Percentiles rank a stretch among this genome's conserved stretches.
phyloP scores from a whole-genome alignment of 2,797 vertebrate genomes.

The Xyrichtys novacula region DNA sequence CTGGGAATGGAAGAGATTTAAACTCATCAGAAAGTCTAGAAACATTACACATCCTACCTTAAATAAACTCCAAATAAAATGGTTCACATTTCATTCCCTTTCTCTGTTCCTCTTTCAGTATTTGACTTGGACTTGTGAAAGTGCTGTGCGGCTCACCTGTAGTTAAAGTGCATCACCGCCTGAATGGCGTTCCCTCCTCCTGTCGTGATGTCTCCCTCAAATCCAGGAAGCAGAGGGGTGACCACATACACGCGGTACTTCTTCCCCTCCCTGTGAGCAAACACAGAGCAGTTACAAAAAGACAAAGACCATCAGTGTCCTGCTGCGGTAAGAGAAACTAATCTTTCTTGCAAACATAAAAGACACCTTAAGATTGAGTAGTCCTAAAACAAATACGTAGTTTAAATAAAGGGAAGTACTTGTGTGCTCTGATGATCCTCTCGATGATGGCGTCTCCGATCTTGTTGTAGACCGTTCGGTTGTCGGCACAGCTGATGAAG shows the following conservation, averaged over 20 bases:
- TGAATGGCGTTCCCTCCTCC: conserved; percentile 95
- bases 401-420: conserved; percentile 80
- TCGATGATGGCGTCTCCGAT: conserved; percentile 94
- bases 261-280: conserved; percentile 87
- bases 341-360: not conserved
- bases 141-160: conserved; percentile 85
- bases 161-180: conserved; percentile 99
- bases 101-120: conserved; percentile 19
- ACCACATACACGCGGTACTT: conserved; percentile 94
- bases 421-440: conserved; percentile 95
- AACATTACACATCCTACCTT: not conserved
- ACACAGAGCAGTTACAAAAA: conserved; percentile 12
- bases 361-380: not conserved
- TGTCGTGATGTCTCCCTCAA: conserved; percentile 97
- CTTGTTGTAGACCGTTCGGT: conserved; percentile 94
- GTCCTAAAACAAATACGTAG: not conserved
- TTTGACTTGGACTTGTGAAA: not conserved
- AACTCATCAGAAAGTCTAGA: conserved; percentile 2
- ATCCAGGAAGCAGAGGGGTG: conserved; percentile 95
- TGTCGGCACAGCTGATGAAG: conserved; percentile 97
- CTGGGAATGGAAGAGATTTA: conserved; percentile 72
- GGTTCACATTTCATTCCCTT: not conserved
- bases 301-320: not conserved
- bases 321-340: not conserved
- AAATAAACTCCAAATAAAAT: not conserved